Base-by-base conservation (phyloP, 2,888 invertebrate species). In the Nemurella pictetii region DNA sequence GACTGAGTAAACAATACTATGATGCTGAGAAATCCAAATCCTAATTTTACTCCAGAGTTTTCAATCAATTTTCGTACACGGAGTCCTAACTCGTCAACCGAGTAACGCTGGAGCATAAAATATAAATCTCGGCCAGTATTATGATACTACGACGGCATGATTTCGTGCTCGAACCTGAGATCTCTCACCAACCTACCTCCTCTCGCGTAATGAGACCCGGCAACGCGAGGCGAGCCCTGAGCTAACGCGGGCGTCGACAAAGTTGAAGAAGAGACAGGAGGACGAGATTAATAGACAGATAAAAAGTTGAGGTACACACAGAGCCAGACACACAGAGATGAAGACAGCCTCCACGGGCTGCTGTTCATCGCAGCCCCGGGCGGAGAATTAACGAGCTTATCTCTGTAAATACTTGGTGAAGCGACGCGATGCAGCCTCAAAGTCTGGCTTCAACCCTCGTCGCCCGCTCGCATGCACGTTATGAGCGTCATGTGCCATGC, bases 331-430 rank as follows among this genome's bases (percentile, higher is more conserved):
- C n/a, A n/a, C n/a, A n/a, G n/a, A 55, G 55, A 55, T 55, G 5
- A 55, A 55, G 55, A n/a, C n/a, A n/a, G n/a, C 20, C 55, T 55
- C 55, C 20, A 55, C 12, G 55, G n/a, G 55, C 55, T 55, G 30
- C 78, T 30, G 78, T 78, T 78, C 78, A 29, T 30, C 20, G 30
- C 30, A 29, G 7, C 30, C 78, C 80, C 35, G 20, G 25, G 80
- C 80, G 25, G 32, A 25, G 80, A 80, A 80, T 35, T 80, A 80
- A 80, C 80, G 80, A 80, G 80, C 80, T 80, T 80, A 80, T 80
- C 80, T 80, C 80, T 20, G 80, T 35, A 80, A 35, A 80, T 80
- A 80, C 80, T 30, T 26, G 35, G 80, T 26, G 78, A 29, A 30
- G 75, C 75, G n/a, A 29, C 29, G 78, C n/a, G 29, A 78, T 2